A percentile compares a stretch with the other conserved stretches of the same genome.
Evolutionary conservation across 2,113 vertebrate species (phyloP).

Genomic region (Sphyrna mokarran): DNA sequence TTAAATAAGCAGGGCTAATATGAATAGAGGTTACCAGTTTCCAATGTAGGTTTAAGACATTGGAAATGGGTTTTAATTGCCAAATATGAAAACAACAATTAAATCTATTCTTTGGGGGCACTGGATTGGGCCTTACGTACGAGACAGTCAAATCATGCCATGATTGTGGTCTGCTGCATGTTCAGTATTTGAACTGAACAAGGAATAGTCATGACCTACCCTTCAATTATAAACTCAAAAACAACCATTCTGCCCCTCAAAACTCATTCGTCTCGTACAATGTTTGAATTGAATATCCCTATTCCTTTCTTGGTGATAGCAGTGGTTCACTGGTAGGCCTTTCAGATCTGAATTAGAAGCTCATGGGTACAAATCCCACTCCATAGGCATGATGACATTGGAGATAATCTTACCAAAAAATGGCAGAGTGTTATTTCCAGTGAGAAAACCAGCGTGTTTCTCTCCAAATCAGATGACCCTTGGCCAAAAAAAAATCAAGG

Average conservation of each 20-base stretch:
- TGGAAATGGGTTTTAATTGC: background rate
- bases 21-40: background rate
- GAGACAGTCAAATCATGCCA: background rate
- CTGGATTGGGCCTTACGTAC: background rate
- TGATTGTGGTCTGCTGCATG: background rate
- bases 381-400: background rate
- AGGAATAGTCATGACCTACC: background rate
- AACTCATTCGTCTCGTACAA: background rate
- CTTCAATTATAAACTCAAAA: background rate
- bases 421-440: no score
- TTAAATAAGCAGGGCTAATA: background rate
- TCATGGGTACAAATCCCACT: background rate
- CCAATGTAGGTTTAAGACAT: background rate
- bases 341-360: background rate
- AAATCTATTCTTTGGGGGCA: constrained; percentile 8
- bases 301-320: background rate
- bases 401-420: no score
- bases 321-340: background rate
- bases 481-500: no score
- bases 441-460: no score
- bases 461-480: no score
- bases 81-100: background rate
- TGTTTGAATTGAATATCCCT: background rate
- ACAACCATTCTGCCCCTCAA: background rate
- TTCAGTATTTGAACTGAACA: background rate